Percentiles rank a stretch among this genome's conserved stretches.
Evolutionary conservation across 2,888 invertebrate genomes (phyloP).

Genomic region (Chloroclysta siterata): DNA sequence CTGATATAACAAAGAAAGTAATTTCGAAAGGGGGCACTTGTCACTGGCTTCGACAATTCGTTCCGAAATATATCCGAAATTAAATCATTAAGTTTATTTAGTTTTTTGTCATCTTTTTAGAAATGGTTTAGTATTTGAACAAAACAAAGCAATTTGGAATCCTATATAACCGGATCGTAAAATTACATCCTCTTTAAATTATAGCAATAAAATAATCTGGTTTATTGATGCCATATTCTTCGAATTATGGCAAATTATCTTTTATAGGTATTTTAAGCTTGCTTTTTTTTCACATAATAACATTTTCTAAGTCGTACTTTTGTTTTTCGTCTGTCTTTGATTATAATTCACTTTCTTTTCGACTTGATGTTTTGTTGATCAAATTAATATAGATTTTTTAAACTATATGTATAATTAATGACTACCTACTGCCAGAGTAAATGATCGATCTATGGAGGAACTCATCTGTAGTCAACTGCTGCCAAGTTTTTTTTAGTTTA

Average conservation of each 20-base stretch:
- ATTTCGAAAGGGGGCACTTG: constrained; percentile 40
- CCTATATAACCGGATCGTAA: constrained; percentile 6
- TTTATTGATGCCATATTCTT: constrained; percentile 9
- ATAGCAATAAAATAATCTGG: constrained; percentile 8
- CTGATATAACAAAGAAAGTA: constrained; percentile 40
- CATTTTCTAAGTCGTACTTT: no score
- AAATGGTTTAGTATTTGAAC: neutral
- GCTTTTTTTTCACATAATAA: constrained; percentile 7
- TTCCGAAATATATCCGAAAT: constrained; percentile 37
- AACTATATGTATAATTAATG: constrained; percentile 28
- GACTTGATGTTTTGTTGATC: no score
- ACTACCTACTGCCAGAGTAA: constrained; percentile 21
- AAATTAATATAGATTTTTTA: neutral
- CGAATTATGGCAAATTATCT: neutral
- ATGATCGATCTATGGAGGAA: constrained; percentile 35
- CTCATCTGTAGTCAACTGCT: constrained; percentile 21
- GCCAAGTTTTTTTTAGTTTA: constrained; percentile 33
- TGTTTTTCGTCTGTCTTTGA: constrained; percentile 15
- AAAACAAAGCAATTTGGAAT: constrained; percentile 14
- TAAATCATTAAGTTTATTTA: constrained; percentile 8
- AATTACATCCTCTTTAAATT: constrained; percentile 9
- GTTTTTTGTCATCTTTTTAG: neutral
- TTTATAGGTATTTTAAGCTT: neutral
- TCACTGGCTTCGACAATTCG: constrained; percentile 47
- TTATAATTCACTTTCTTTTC: no score